Base-by-base conservation (phyloP, 2,113 vertebrate genomes). In the Amblyopsis rosae region DNA sequence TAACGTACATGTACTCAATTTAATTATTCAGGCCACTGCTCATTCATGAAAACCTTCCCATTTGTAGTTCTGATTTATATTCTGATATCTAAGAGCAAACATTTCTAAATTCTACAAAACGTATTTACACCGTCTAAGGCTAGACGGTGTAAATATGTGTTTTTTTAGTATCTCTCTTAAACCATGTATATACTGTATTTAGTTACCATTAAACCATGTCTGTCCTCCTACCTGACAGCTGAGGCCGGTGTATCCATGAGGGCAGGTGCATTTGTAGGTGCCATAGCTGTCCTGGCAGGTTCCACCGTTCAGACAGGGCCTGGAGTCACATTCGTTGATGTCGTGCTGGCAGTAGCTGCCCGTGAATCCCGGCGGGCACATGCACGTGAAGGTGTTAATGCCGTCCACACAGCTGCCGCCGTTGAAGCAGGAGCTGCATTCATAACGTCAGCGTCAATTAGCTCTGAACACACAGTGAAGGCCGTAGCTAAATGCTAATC, bases 201-300 rank as follows among this genome's bases (percentile, higher is more conserved):
- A 41, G 7, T 41, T 41, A 41, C 35, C 6, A 41, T 41, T 41
- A 41, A 41, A 41, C 35, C 35, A 41, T 41, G 4, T 58, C 12
- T 1, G 9, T n/a, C 1, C 3, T 6, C 0, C 47, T 90, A 98
- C 98, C 96, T 99, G 96, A 86, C 98, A 99, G 83, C 94, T 98
- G 79, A 94, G 90, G 0, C 98, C 98, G 0, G 91, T 97, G 92
- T 99, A 99, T 0, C 98, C 97, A 47, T 98, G 96, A 0, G 94
- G 95, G 69, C 98, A 99, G 81, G 93, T 94, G 79, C 98, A 99
- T 80, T 95, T 97, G 91, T 98, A 99, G 0, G 95, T 94, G 12
- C 98, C 97, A 0, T 96, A 98, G 90, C 96, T 97, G 89, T 99
- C 97, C 73, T 97, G 98, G 62, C 97, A 99, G 0, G 96, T 98